Conservation (phyloP, 1,140 invertebrate genomes). For the Propsilocerus akamusi region DNA sequence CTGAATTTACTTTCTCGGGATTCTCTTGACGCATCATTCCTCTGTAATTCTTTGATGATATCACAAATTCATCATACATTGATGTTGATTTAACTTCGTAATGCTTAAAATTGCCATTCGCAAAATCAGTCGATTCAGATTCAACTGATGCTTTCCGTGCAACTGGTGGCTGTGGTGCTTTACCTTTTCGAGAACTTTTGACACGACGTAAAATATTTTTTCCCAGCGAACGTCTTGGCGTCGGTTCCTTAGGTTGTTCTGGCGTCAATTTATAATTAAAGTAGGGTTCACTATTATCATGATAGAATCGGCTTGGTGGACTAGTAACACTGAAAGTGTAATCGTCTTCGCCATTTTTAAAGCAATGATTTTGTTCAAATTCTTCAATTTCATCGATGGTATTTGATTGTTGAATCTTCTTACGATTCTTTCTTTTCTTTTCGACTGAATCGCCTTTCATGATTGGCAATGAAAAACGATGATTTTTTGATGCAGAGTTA, state of each 20-base stretch:
- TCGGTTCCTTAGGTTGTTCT: neutral
- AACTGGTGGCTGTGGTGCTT: neutral
- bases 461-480: neutral
- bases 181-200: no score
- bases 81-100: neutral
- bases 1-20: neutral
- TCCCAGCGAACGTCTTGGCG: neutral
- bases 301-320: neutral
- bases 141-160: neutral
- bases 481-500: neutral
- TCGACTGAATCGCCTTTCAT: neutral
- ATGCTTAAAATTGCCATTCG: neutral
- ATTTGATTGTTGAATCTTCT: neutral
- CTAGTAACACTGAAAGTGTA: neutral
- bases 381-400: neutral
- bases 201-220: neutral
- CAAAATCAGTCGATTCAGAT: neutral
- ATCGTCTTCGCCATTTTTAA: neutral
- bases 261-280: neutral
- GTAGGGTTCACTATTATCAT: neutral
- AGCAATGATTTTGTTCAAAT: slow-evolving; percentile 2
- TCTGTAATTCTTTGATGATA: neutral
- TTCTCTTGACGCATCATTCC: neutral
- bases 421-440: neutral
- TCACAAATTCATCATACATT: neutral